These are phyloP conservation scores for Pyrrhia umbra DNA, from an alignment of 2,888 invertebrate species.

Conservation along the genomic window DNA sequence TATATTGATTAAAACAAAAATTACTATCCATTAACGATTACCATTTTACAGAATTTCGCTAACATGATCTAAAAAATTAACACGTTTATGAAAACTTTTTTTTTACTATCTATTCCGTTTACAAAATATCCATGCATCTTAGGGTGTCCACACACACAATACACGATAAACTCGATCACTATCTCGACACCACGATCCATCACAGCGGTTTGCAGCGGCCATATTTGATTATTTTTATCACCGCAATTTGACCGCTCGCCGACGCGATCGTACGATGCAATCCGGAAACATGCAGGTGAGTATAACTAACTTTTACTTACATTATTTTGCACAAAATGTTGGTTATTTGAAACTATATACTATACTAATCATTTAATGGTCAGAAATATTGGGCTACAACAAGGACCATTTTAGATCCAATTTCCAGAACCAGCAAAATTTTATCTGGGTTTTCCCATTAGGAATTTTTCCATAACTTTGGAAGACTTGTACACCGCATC, in stretches of 20 bases:
- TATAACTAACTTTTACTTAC: constrained; percentile 11
- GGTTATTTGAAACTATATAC: too few species aligned
- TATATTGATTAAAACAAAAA: too few species aligned
- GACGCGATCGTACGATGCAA: constrained; percentile 2
- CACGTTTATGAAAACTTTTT: not conserved
- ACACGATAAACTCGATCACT: constrained; percentile 28
- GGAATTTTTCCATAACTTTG: too few species aligned
- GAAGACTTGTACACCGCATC: too few species aligned
- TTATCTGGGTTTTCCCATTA: too few species aligned
- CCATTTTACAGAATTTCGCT: not conserved
- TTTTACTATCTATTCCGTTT: not conserved
- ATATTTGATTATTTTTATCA: constrained; percentile 44
- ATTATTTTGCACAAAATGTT: too few species aligned
- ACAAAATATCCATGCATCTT: constrained; percentile 36
- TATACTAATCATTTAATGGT: too few species aligned
- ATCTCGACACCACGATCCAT: constrained; percentile 33
- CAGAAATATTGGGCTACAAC: too few species aligned
- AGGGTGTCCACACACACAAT: constrained; percentile 31
- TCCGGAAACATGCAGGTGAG: constrained; percentile 3
- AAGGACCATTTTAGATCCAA: too few species aligned
- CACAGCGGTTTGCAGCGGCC: constrained; percentile 23
- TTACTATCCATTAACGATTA: too few species aligned
- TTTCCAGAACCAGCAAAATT: too few species aligned
- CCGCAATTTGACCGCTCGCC: constrained; percentile 10
- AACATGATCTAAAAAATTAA: not conserved